phyloP scores from a whole-genome alignment of 2,797 vertebrate species.

The Melanotaenia maccullochi region DNA sequence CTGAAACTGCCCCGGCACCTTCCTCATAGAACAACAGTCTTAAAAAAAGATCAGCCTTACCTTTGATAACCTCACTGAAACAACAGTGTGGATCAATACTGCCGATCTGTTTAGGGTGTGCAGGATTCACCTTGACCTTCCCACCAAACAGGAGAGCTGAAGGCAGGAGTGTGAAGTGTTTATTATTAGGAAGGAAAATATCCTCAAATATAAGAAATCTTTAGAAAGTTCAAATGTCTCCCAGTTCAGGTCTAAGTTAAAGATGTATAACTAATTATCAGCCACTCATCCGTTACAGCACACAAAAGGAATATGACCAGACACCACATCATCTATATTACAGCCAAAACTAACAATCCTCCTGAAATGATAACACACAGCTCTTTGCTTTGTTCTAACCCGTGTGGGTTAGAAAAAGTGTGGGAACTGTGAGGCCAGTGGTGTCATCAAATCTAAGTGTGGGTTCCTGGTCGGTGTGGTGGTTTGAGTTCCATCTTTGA shows the following conservation, averaged over 20 bases:
- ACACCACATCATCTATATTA: background rate
- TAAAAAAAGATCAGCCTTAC: constrained; percentile 71
- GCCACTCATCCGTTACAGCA: too few relatives aligned
- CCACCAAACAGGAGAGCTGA: constrained; percentile 94
- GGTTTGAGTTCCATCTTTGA: too few relatives aligned
- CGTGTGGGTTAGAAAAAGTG: too few relatives aligned
- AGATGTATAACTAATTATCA: too few relatives aligned
- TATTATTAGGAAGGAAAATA: background rate
- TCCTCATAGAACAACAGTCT: background rate
- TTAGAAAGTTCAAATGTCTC: background rate
- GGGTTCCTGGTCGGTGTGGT: too few relatives aligned
- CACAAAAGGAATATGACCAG: too few relatives aligned
- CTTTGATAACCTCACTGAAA: constrained; percentile 92
- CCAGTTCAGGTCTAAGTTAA: too few relatives aligned
- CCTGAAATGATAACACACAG: background rate
- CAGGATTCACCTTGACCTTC: constrained; percentile 90
- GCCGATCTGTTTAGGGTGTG: constrained; percentile 97
- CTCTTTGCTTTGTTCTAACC: background rate
- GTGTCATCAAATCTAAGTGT: too few relatives aligned
- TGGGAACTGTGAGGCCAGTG: too few relatives aligned
- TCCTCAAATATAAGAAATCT: background rate
- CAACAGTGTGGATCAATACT: constrained; percentile 94
- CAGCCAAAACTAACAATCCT: background rate
- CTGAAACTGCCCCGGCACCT: background rate
- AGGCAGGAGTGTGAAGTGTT: background rate